Evolutionary conservation across 2,888 invertebrate species (phyloP).

Genomic region (Machimus rusticus): DNA sequence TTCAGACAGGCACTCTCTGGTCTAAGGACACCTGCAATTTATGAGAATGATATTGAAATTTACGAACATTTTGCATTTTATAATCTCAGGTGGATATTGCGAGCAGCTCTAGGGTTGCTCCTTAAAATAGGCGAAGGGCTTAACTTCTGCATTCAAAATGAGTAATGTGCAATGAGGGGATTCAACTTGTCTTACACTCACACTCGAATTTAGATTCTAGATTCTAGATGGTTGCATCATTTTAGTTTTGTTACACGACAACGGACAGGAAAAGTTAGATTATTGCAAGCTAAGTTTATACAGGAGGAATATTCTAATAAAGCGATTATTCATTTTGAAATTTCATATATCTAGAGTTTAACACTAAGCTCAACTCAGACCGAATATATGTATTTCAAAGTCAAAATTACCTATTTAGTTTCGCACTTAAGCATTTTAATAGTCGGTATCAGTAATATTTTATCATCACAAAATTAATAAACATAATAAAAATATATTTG

Average conservation of each 20-base stretch:
- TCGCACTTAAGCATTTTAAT: too few relatives aligned
- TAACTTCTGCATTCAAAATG: not conserved
- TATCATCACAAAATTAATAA: too few relatives aligned
- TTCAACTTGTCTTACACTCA: not conserved
- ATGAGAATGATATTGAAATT: conserved; percentile 25
- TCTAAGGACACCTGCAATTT: conserved; percentile 22
- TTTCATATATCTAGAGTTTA: too few relatives aligned
- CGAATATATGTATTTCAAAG: too few relatives aligned
- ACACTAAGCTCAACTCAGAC: too few relatives aligned
- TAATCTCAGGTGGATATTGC: not conserved
- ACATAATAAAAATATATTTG: too few relatives aligned
- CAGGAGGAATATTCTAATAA: too few relatives aligned
- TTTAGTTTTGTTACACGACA: not conserved
- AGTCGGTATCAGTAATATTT: too few relatives aligned
- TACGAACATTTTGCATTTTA: not conserved
- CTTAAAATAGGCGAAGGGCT: not conserved
- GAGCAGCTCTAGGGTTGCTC: not conserved
- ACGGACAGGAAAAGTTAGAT: not conserved
- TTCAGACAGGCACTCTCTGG: not conserved
- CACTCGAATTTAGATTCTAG: not conserved
- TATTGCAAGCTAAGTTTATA: not conserved
- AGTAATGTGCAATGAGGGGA: not conserved
- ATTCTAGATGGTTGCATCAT: not conserved
- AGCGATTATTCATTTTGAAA: too few relatives aligned
- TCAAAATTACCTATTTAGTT: too few relatives aligned